A percentile compares a stretch with the other conserved stretches of the same genome.
Evolutionary conservation across 2,888 invertebrate genomes (phyloP).

Genomic region (Seira ritae): DNA sequence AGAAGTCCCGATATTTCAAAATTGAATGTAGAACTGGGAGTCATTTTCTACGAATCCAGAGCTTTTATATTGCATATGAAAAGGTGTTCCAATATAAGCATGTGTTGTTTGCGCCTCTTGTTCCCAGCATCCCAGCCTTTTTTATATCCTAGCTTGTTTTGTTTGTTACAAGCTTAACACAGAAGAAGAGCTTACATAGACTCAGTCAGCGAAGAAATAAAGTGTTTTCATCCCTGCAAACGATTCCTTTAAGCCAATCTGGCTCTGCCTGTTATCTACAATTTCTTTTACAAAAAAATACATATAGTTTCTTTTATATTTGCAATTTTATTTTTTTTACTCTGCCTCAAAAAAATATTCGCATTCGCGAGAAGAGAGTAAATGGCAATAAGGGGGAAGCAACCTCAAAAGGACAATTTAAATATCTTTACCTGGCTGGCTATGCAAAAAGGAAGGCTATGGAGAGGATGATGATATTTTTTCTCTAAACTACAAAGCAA

Average conservation of each 20-base stretch:
- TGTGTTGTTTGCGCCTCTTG: conserved; percentile 22
- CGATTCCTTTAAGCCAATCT: conserved; percentile 3
- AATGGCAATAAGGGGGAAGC: conserved; percentile 16
- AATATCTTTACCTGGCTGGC: not conserved
- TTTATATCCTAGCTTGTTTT: not conserved
- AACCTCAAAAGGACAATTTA: conserved; percentile 19
- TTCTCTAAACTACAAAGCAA: conserved; percentile 36
- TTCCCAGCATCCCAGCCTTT: conserved; percentile 26
- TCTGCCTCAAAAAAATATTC: not conserved
- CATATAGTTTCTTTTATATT: not conserved
- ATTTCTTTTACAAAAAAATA: not conserved
- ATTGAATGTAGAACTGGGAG: conserved; percentile 68
- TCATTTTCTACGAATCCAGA: conserved; percentile 44
- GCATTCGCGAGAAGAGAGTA: not conserved
- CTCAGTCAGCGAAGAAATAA: not conserved
- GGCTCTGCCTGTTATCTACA: not conserved
- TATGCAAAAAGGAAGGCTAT: conserved; percentile 1
- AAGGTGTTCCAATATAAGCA: too few relatives aligned
- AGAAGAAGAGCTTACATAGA: conserved; percentile 23
- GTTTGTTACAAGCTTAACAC: not conserved
- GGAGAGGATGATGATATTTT: not conserved
- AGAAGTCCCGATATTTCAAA: conserved; percentile 68
- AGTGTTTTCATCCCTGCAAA: conserved; percentile 6
- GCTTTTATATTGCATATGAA: conserved; percentile 8
- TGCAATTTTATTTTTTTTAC: not conserved